phyloP scores from a whole-genome alignment of 1,140 invertebrate species.

The Zaprionus ornatus region DNA sequence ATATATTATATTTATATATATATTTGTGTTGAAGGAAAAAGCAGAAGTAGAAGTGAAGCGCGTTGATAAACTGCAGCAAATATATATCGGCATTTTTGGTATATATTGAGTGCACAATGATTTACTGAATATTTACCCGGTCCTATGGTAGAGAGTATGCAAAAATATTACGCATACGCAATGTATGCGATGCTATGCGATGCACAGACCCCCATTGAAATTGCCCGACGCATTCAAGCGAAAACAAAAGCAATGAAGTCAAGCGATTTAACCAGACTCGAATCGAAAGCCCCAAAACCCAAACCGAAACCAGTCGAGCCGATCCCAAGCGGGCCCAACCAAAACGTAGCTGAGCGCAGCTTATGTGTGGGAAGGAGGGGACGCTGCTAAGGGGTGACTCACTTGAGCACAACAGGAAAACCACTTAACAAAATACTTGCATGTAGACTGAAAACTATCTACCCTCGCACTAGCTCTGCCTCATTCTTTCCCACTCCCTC shows the following conservation, averaged over 20 bases:
- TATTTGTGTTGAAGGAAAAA: neutral
- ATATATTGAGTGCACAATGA: slow-evolving; percentile 11
- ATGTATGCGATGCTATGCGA: slow-evolving; percentile 10
- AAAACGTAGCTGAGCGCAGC: neutral
- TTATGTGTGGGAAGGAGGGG: neutral
- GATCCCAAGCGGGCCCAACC: neutral
- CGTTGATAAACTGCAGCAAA: neutral
- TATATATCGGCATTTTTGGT: neutral
- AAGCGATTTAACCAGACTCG: slow-evolving; percentile 31
- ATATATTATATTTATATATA: too few species aligned
- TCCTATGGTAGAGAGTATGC: neutral
- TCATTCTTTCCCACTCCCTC: neutral
- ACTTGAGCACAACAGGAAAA: slow-evolving; percentile 30
- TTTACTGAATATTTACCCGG: slow-evolving; percentile 20
- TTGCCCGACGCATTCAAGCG: slow-evolving; percentile 29
- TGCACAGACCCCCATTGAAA: slow-evolving; percentile 21
- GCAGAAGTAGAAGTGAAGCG: neutral
- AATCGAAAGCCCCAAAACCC: slow-evolving; percentile 17
- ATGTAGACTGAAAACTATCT: slow-evolving; percentile 30
- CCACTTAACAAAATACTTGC: slow-evolving; percentile 45
- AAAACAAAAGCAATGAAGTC: slow-evolving; percentile 41
- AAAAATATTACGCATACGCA: slow-evolving; percentile 43
- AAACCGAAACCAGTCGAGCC: neutral
- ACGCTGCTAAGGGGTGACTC: neutral
- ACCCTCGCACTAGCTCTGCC: neutral